A percentile compares a stretch with the other conserved stretches of the same genome.
phyloP scores from a whole-genome alignment of 2,797 vertebrate genomes.

The Mastacembelus armatus region DNA sequence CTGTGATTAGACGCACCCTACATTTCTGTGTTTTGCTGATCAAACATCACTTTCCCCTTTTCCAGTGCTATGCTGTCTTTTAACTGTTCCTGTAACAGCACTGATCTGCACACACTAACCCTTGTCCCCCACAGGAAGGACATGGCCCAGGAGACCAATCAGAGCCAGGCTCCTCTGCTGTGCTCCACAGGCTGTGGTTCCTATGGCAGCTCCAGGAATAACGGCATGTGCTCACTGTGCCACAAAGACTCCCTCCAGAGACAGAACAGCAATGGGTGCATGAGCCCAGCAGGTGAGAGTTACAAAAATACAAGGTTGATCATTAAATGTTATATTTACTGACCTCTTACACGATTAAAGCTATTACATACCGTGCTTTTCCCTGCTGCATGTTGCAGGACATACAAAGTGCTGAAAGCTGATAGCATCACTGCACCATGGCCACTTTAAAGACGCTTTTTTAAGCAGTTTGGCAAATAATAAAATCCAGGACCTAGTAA shows the following conservation, averaged over 20 bases:
- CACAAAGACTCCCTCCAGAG: slow-evolving; percentile 92
- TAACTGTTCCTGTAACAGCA: not conserved
- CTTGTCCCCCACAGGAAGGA: slow-evolving; percentile 63
- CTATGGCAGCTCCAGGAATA: slow-evolving; percentile 90
- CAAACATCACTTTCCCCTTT: too few species aligned
- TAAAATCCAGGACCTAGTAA: too few species aligned
- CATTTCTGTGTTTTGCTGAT: not conserved
- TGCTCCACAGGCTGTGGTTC: slow-evolving; percentile 92
- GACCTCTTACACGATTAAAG: too few species aligned
- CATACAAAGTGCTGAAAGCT: too few species aligned
- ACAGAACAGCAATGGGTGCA: slow-evolving; percentile 85
- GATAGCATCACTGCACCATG: too few species aligned
- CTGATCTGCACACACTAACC: not conserved
- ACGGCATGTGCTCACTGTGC: slow-evolving; percentile 92
- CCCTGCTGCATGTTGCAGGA: too few species aligned
- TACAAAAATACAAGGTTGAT: not conserved
- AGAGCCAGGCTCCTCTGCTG: slow-evolving; percentile 89
- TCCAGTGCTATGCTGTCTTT: not conserved
- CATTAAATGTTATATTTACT: not conserved
- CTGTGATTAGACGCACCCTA: too few species aligned
- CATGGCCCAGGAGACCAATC: slow-evolving; percentile 94
- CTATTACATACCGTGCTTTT: too few species aligned
- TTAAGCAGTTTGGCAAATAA: too few species aligned
- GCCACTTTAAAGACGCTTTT: too few species aligned
- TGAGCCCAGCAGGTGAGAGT: slow-evolving; percentile 83